A percentile compares a stretch with the other conserved stretches of the same genome.
phyloP scores from a whole-genome alignment of 2,113 vertebrate species.

The Holacanthus passer region DNA sequence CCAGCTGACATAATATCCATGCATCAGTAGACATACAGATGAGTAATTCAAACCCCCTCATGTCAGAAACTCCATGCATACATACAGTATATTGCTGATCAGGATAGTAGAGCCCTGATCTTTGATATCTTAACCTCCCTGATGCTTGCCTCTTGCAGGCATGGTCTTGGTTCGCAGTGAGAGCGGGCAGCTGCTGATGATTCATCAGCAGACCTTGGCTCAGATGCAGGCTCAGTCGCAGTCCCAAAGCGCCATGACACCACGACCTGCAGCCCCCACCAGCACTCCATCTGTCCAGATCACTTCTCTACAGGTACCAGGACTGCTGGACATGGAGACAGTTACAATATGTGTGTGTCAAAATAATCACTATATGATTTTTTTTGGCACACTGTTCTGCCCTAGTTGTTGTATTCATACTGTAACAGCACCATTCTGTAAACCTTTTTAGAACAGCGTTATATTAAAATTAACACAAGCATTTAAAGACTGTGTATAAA shows the following conservation, averaged over 20 bases:
- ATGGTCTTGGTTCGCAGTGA: conserved; percentile 96
- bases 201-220: conserved; percentile 94
- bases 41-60: background rate
- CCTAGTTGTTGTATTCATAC: background rate
- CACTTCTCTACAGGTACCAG: conserved; percentile 90
- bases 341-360: too few species aligned
- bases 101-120: conserved; percentile 11
- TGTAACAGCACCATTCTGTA: background rate
- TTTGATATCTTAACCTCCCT: conserved; percentile 12
- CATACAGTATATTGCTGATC: background rate
- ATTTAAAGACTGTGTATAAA: background rate
- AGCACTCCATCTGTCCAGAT: conserved; percentile 93
- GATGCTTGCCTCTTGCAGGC: conserved; percentile 80
- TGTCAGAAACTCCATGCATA: background rate
- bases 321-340: background rate
- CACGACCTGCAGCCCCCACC: conserved; percentile 91
- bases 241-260: conserved; percentile 91
- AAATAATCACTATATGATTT: too few species aligned
- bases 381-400: too few species aligned
- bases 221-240: conserved; percentile 97
- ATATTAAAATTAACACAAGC: background rate
- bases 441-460: background rate
- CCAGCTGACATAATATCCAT: background rate
- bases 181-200: conserved; percentile 94
- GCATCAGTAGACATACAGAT: background rate